phyloP scores from a whole-genome alignment of 2,888 invertebrate species.

The Tholera decimalis region DNA sequence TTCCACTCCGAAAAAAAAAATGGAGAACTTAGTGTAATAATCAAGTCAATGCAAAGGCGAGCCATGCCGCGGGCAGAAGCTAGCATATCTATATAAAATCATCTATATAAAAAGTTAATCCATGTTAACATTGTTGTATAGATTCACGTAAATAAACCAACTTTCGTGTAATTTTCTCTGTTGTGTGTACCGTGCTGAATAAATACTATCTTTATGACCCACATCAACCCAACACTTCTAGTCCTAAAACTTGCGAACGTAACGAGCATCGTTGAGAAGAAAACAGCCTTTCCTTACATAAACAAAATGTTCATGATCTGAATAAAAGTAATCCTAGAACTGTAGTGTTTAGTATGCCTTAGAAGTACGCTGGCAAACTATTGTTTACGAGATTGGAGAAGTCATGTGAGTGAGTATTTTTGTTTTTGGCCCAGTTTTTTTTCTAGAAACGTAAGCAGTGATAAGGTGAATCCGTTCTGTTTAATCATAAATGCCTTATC shows the following conservation, averaged over 20 bases:
- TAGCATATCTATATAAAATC: too few species aligned
- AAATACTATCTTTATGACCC: constrained; percentile 8
- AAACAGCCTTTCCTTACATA: constrained; percentile 46
- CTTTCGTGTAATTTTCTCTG: background rate
- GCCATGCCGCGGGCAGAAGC: too few species aligned
- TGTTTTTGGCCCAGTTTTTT: background rate
- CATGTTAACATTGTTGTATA: too few species aligned
- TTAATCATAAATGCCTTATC: too few species aligned
- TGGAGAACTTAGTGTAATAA: too few species aligned
- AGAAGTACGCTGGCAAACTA: constrained; percentile 1
- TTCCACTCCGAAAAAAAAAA: too few species aligned
- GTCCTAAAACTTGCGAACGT: constrained; percentile 48
- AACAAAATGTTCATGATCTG: constrained; percentile 59
- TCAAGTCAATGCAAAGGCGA: too few species aligned
- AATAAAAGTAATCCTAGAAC: constrained; percentile 48
- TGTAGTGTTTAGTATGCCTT: constrained; percentile 16
- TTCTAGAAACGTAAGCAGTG: too few species aligned
- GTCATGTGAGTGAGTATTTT: background rate
- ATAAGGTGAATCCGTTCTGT: background rate
- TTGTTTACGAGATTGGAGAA: constrained; percentile 2
- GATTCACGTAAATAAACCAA: too few species aligned
- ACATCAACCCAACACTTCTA: background rate
- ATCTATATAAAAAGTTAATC: too few species aligned
- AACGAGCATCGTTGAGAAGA: constrained; percentile 59
- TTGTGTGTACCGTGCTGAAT: background rate